Conservation (phyloP, 2,113 vertebrate genomes). For the Menidia beryllina region DNA sequence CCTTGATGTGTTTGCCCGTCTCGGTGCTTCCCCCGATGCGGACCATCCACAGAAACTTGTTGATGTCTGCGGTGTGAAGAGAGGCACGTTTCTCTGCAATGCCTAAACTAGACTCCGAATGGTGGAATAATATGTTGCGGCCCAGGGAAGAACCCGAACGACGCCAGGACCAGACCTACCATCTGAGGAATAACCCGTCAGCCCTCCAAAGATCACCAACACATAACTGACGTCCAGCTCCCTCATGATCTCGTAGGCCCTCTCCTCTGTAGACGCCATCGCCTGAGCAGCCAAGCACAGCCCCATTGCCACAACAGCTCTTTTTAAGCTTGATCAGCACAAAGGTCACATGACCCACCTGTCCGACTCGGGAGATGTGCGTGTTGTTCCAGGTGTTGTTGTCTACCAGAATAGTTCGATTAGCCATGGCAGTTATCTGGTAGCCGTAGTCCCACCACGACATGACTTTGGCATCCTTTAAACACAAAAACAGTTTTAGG, state of each 20-base stretch:
- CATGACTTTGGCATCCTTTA: slow-evolving; percentile 98
- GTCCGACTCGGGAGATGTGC: slow-evolving; percentile 96
- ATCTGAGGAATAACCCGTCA: slow-evolving; percentile 96
- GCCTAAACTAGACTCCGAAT: neutral
- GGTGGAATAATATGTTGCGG: too few species aligned
- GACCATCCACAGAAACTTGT: slow-evolving; percentile 99
- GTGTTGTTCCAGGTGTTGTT: slow-evolving; percentile 99
- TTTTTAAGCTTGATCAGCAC: neutral
- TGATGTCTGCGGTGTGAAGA: slow-evolving; percentile 86
- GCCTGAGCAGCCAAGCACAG: slow-evolving; percentile 80
- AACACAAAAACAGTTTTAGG: neutral
- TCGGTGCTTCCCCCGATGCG: slow-evolving; percentile 98
- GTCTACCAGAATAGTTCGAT: slow-evolving; percentile 97
- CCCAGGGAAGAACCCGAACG: too few species aligned
- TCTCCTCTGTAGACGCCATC: slow-evolving; percentile 97
- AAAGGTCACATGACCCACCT: slow-evolving; percentile 80
- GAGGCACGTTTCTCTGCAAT: neutral
- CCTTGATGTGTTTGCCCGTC: slow-evolving; percentile 96
- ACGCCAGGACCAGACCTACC: too few species aligned
- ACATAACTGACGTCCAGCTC: slow-evolving; percentile 98
- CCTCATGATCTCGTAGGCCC: slow-evolving; percentile 98
- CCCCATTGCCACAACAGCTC: neutral
- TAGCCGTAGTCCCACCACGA: slow-evolving; percentile 99
- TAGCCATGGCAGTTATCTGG: slow-evolving; percentile 99
- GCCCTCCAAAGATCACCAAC: slow-evolving; percentile 96